Percentiles rank a stretch among this genome's conserved stretches.
Evolutionary conservation across 1,140 invertebrate genomes (phyloP).

Genomic region (Mylabris phalerata): DNA sequence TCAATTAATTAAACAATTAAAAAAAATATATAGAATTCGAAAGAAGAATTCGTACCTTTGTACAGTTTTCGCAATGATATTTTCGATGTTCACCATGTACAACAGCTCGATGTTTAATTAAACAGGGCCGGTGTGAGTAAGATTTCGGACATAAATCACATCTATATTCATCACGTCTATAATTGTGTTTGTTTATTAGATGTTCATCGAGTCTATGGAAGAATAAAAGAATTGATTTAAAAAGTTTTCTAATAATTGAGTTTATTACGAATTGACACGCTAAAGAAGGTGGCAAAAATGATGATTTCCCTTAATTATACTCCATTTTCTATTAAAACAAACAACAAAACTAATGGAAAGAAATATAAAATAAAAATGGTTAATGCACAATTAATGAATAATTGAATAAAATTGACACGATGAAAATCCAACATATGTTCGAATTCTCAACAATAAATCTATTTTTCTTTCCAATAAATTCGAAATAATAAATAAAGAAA

Average conservation of each 20-base stretch:
- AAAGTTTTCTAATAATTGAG: background rate
- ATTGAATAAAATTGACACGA: too few species aligned
- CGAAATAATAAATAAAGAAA: too few species aligned
- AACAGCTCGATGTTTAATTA: conserved; percentile 76
- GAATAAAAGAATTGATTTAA: background rate
- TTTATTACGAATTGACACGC: background rate
- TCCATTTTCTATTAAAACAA: too few species aligned
- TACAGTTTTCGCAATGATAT: conserved; percentile 91
- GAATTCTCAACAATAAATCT: too few species aligned
- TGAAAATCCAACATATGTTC: too few species aligned
- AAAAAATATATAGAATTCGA: background rate
- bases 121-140: conserved; percentile 73
- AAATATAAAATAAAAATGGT: too few species aligned
- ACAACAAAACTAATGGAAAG: too few species aligned
- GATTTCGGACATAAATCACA: conserved; percentile 79
- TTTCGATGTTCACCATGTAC: conserved; percentile 69
- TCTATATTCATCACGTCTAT: conserved; percentile 66
- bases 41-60: conserved; percentile 56
- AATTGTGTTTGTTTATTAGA: conserved; percentile 66
- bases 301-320: too few species aligned
- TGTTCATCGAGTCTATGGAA: conserved; percentile 70
- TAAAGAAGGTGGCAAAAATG: too few species aligned
- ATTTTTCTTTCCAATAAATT: too few species aligned
- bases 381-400: too few species aligned
- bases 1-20: conserved; percentile 17